Conservation (phyloP, 2,113 vertebrate species). For the Tautogolabrus adspersus region DNA sequence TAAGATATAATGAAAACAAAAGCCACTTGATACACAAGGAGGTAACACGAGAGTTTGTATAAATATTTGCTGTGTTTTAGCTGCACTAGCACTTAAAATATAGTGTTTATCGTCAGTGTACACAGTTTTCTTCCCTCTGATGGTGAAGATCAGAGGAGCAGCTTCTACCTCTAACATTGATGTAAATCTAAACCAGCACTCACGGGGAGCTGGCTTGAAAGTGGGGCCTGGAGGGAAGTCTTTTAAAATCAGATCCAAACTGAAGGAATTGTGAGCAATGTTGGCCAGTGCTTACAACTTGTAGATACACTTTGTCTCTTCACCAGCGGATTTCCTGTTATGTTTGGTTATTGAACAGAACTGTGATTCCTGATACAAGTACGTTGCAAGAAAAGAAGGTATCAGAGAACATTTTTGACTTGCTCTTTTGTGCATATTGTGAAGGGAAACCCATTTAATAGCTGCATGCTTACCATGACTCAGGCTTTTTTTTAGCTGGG, state of each 20-base stretch:
- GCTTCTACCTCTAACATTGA: slow-evolving; percentile 60
- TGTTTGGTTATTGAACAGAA: slow-evolving; percentile 11
- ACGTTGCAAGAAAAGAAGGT: neutral
- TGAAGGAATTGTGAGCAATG: slow-evolving; percentile 58
- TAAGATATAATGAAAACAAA: neutral
- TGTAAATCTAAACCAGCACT: slow-evolving; percentile 73
- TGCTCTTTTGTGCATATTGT: neutral
- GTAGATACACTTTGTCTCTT: slow-evolving; percentile 1
- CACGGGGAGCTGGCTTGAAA: slow-evolving; percentile 67
- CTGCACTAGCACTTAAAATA: slow-evolving; percentile 27
- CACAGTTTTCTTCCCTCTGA: slow-evolving; percentile 51
- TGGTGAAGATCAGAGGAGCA: slow-evolving; percentile 68
- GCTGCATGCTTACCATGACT: slow-evolving; percentile 1
- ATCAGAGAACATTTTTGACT: neutral
- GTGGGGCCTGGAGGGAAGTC: slow-evolving; percentile 71
- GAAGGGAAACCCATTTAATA: neutral
- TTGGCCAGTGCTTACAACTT: slow-evolving; percentile 21
- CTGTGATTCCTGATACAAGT: neutral
- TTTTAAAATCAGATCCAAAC: slow-evolving; percentile 68
- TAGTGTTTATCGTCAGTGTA: slow-evolving; percentile 47
- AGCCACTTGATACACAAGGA: neutral
- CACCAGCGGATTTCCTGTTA: slow-evolving; percentile 5
- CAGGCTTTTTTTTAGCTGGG: slow-evolving; percentile 25
- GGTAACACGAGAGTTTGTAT: neutral
- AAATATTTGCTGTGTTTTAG: slow-evolving; percentile 4